Conservation (phyloP, 2,797 vertebrate genomes). For the Corythornis leucogaster region DNA sequence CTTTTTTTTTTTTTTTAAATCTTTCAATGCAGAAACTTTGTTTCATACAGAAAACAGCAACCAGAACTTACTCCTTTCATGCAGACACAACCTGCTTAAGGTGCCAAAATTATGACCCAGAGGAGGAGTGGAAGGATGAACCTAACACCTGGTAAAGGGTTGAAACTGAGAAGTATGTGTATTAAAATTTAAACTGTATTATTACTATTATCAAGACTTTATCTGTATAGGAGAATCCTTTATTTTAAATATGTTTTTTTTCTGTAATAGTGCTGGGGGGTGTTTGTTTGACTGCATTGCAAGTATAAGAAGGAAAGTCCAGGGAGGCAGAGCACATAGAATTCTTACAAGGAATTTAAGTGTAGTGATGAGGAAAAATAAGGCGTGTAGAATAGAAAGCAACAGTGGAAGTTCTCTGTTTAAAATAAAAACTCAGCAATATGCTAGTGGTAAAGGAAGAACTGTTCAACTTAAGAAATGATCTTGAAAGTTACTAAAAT, state of each 20-base stretch:
- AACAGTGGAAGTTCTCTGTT: background rate
- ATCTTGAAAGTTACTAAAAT: background rate
- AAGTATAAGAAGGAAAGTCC: background rate
- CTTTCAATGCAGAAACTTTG: background rate
- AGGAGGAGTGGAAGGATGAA: background rate
- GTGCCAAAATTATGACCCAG: rapidly evolving
- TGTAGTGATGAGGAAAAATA: background rate
- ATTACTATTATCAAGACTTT: background rate
- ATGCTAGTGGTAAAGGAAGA: background rate
- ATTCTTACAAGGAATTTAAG: background rate
- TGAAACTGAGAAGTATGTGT: background rate
- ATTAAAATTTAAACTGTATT: background rate
- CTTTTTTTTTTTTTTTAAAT: background rate
- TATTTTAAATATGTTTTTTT: background rate
- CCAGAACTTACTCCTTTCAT: background rate
- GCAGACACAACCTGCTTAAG: background rate
- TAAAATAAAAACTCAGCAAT: background rate
- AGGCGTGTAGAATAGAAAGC: background rate
- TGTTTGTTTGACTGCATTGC: background rate
- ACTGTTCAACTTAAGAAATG: background rate
- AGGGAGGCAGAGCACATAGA: background rate
- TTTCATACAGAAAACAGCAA: background rate
- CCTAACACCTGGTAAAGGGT: background rate
- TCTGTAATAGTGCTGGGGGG: background rate
- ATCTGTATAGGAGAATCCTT: background rate